A percentile compares a stretch with the other conserved stretches of the same genome.
Conservation (phyloP, 2,113 vertebrate species). For the Psammodynastes pulverulentus region DNA sequence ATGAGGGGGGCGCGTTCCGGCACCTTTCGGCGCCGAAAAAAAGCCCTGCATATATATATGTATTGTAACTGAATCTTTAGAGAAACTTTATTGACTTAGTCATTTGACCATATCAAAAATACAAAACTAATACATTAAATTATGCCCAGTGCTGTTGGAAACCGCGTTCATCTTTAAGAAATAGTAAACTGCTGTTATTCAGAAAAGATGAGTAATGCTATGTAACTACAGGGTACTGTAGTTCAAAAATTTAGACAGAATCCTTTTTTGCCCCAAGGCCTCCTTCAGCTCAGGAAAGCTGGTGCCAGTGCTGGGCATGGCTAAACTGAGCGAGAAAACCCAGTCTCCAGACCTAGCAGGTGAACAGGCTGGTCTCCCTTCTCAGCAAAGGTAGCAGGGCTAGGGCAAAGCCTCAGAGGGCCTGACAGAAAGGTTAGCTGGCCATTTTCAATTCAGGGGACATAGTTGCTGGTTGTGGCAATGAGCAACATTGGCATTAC, state of each 20-base stretch:
- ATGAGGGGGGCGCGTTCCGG: too few relatives aligned
- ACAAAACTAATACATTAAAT: neutral
- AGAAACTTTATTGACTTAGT: neutral
- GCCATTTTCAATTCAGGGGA: neutral
- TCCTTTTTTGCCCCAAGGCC: neutral
- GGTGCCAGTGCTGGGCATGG: neutral
- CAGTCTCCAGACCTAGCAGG: neutral
- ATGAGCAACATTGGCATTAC: neutral
- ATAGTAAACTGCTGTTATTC: neutral
- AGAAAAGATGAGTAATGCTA: neutral
- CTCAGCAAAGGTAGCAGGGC: neutral
- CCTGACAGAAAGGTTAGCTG: neutral
- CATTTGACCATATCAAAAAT: neutral
- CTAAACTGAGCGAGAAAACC: neutral
- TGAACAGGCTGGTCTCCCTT: neutral
- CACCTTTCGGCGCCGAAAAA: too few relatives aligned
- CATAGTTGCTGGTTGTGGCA: neutral
- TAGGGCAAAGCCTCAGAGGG: neutral
- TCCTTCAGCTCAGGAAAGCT: neutral
- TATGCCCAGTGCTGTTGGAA: neutral
- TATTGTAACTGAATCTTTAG: neutral
- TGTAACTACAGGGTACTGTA: neutral
- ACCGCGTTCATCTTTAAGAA: neutral
- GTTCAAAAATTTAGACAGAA: neutral
- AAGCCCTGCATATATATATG: too few relatives aligned